phyloP scores from a whole-genome alignment of 2,113 vertebrate genomes.

The Empidonax alnorum region DNA sequence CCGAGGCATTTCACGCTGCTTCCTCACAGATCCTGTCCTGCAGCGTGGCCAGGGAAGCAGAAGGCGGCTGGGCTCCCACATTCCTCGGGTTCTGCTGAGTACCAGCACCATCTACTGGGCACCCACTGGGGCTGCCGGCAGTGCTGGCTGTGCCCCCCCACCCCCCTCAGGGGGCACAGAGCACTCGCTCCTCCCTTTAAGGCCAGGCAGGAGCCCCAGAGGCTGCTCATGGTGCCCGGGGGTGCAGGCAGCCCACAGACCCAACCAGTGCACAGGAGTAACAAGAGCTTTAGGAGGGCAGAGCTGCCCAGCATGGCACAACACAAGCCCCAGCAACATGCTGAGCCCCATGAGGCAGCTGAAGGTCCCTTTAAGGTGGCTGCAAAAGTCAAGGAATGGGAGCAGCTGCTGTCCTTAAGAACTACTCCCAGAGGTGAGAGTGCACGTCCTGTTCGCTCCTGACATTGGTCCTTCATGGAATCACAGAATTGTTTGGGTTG shows the following conservation, averaged over 20 bases:
- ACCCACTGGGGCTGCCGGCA: not conserved
- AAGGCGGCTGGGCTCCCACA: not conserved
- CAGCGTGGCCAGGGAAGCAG: not conserved
- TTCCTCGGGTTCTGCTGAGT: not conserved
- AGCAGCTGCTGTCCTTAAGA: not conserved
- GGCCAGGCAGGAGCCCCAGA: not conserved
- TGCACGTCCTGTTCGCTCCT: not conserved
- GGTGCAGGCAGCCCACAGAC: not conserved
- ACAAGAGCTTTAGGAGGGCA: not conserved
- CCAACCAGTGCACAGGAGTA: not conserved
- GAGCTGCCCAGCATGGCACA: not conserved
- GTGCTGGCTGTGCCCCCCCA: accelerated
- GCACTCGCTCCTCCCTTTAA: not conserved
- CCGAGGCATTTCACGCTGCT: not conserved
- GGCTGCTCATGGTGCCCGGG: too few relatives aligned
- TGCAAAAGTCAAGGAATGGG: not conserved
- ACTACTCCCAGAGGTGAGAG: not conserved
- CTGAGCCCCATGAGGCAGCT: not conserved
- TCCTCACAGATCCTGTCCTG: not conserved
- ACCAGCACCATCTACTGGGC: conserved; percentile 48
- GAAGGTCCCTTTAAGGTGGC: not conserved
- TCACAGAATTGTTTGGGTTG: not conserved
- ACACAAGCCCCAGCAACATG: not conserved
- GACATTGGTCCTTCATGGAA: not conserved
- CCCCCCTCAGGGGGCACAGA: not conserved